phyloP scores from a whole-genome alignment of 2,797 vertebrate species.

The Girardinus metallicus region DNA sequence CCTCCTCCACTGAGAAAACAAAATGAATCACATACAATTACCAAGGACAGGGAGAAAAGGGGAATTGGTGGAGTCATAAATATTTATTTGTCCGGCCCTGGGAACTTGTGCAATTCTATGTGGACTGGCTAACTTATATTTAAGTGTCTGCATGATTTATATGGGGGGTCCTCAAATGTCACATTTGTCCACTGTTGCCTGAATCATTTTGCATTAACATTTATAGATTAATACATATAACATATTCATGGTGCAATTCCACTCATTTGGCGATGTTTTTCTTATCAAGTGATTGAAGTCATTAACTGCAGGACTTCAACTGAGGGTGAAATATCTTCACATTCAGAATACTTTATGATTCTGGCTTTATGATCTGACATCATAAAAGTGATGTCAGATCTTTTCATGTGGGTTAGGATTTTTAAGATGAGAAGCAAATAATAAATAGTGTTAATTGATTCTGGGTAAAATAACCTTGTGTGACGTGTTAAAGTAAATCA shows the following conservation, averaged over 20 bases:
- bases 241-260: constrained; percentile 51
- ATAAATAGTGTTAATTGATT: not conserved
- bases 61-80: constrained; percentile 79
- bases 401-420: not conserved
- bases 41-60: constrained; percentile 73
- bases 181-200: constrained; percentile 79
- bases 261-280: constrained; percentile 57
- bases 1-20: constrained; percentile 76
- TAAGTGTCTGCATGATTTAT: constrained; percentile 86
- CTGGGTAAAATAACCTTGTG: not conserved
- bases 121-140: constrained; percentile 82
- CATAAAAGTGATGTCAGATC: not conserved
- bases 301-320: constrained; percentile 45
- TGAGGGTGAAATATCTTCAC: constrained; percentile 18
- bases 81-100: constrained; percentile 81
- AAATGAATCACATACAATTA: constrained; percentile 83
- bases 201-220: constrained; percentile 76
- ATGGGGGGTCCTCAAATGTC: constrained; percentile 69
- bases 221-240: constrained; percentile 65
- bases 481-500: not conserved
- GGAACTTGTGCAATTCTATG: constrained; percentile 81
- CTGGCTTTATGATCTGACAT: no score
- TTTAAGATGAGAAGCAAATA: not conserved
- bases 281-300: constrained; percentile 60
- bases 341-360: constrained; percentile 6